Percentiles rank a stretch among this genome's conserved stretches.
These are phyloP conservation scores for Nomada fabriciana DNA, from an alignment of 2,888 invertebrate genomes.

Conservation along the genomic window DNA sequence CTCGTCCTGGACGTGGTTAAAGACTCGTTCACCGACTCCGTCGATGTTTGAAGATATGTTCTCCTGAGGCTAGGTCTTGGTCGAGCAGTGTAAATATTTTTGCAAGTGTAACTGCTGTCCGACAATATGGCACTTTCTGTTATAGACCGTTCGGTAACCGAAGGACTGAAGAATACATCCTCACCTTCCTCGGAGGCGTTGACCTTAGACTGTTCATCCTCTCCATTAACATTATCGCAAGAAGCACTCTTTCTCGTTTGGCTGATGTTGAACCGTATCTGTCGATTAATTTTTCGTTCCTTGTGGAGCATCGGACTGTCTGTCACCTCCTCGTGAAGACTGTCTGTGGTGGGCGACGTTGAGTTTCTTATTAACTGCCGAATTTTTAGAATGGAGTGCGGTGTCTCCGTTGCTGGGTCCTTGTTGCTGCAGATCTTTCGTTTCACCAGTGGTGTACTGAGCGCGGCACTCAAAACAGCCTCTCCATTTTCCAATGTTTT, in stretches of 20 bases:
- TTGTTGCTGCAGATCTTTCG: constrained; percentile 67
- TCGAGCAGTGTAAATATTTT: constrained; percentile 70
- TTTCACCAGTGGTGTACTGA: constrained; percentile 80
- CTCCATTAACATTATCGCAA: constrained; percentile 29
- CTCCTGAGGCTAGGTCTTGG: constrained; percentile 77
- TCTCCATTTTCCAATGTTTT: constrained; percentile 52
- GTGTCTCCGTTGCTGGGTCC: constrained; percentile 70
- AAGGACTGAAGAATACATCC: constrained; percentile 69
- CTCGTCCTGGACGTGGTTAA: constrained; percentile 7
- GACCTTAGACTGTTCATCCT: constrained; percentile 36
- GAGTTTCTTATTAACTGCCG: constrained; percentile 78
- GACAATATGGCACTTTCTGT: constrained; percentile 70
- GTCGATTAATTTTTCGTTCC: constrained; percentile 66
- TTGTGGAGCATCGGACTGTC: constrained; percentile 33
- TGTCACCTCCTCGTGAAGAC: background rate
- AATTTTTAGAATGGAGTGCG: constrained; percentile 82
- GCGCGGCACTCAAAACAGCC: constrained; percentile 64
- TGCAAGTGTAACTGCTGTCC: constrained; percentile 57
- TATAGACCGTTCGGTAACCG: constrained; percentile 59
- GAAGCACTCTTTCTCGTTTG: constrained; percentile 41
- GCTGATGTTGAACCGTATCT: constrained; percentile 80
- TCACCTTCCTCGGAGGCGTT: constrained; percentile 43
- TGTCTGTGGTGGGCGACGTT: constrained; percentile 63
- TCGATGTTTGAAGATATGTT: constrained; percentile 56
- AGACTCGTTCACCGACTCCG: constrained; percentile 51